Percentiles rank a stretch among this genome's conserved stretches.
phyloP scores from a whole-genome alignment of 2,888 invertebrate genomes.

The Nowickia ferox region DNA sequence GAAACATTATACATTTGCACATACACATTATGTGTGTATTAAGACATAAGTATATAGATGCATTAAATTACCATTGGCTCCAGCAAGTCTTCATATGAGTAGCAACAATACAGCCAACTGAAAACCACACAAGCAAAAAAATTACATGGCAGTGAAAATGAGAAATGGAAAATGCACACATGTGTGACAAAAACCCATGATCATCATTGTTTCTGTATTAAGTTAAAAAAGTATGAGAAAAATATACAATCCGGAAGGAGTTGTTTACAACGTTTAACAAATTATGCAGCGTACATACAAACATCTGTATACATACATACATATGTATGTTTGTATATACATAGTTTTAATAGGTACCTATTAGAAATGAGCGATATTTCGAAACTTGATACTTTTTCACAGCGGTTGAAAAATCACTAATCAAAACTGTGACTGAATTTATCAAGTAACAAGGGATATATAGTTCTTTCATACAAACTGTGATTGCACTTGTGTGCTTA shows the following conservation, averaged over 20 bases:
- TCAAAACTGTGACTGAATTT: no score
- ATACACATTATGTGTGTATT: no score
- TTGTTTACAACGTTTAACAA: constrained; percentile 48
- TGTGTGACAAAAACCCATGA: constrained; percentile 60
- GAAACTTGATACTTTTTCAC: no score
- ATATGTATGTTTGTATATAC: neutral
- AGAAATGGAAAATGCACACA: constrained; percentile 58
- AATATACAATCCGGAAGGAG: constrained; percentile 67
- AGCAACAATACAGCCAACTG: constrained; percentile 27
- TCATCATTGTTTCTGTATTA: constrained; percentile 9
- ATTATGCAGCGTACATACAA: constrained; percentile 45
- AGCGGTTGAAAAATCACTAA: no score
- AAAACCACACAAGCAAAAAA: constrained; percentile 24
- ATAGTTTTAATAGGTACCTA: no score
- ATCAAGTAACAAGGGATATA: no score
- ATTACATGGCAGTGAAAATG: constrained; percentile 59
- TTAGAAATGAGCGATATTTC: no score
- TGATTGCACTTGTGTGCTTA: no score
- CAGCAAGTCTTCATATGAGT: constrained; percentile 63
- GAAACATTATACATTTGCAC: no score
- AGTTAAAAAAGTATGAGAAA: constrained; percentile 42
- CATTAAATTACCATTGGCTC: constrained; percentile 68
- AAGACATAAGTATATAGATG: constrained; percentile 5
- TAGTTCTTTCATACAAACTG: no score
- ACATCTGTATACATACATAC: constrained; percentile 30